Evolutionary conservation across 2,888 invertebrate species (phyloP).

Genomic region (Norana najaformis): DNA sequence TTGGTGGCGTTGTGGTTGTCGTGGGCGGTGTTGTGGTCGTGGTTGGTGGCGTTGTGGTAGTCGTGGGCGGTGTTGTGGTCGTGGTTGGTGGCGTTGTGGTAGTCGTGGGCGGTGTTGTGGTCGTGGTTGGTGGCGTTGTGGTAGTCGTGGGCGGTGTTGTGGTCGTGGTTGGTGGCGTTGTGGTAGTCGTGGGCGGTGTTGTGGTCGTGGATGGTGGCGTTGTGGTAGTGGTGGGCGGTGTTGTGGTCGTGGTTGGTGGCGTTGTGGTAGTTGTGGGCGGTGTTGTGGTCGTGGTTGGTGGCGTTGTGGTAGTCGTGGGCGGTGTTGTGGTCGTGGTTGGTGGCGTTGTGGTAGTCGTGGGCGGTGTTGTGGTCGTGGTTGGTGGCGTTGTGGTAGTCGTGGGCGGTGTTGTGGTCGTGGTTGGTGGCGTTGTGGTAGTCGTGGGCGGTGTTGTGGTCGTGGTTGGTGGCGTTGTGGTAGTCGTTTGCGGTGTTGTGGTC

Average conservation of each 20-base stretch:
- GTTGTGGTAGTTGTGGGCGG: not conserved
- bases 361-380: not conserved
- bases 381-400: not conserved
- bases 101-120: too few relatives aligned
- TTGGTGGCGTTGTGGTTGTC: too few relatives aligned
- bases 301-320: not conserved
- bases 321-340: not conserved
- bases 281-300: not conserved
- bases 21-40: too few relatives aligned
- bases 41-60: too few relatives aligned
- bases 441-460: not conserved
- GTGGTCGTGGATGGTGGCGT: not conserved
- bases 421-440: not conserved
- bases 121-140: too few relatives aligned
- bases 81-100: too few relatives aligned
- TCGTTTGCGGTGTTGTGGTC: not conserved
- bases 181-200: not conserved
- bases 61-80: too few relatives aligned
- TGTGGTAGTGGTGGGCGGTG: not conserved
- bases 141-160: too few relatives aligned
- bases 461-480: not conserved
- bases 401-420: not conserved
- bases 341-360: too few relatives aligned
- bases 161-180: too few relatives aligned
- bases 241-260: not conserved